Conservation (phyloP, 2,888 invertebrate genomes). For the Leucophenga montana region DNA sequence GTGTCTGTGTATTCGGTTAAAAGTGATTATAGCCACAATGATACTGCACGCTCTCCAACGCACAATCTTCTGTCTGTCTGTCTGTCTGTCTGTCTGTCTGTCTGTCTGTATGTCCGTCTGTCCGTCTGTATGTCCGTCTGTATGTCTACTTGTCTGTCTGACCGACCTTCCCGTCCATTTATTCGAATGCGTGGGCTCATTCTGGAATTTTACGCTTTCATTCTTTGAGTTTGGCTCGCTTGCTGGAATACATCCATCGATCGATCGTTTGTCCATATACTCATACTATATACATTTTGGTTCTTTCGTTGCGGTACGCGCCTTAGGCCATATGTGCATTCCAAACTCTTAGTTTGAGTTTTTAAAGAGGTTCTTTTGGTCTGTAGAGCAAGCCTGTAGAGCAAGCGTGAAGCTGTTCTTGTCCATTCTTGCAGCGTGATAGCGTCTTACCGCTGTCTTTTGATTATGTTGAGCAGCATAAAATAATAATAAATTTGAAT, state of each 20-base stretch:
- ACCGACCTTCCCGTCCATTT: conserved; percentile 17
- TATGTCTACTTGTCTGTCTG: not conserved
- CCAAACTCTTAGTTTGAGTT: conserved; percentile 37
- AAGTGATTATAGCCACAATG: conserved; percentile 11
- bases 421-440: not conserved
- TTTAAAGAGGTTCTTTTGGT: conserved; percentile 59
- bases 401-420: conserved; percentile 9
- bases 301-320: conserved; percentile 66
- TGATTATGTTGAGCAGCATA: not conserved
- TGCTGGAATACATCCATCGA: no score
- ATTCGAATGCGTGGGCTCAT: conserved; percentile 62
- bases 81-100: not conserved
- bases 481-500: conserved; percentile 65
- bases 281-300: conserved; percentile 53
- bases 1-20: conserved; percentile 2
- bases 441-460: no score
- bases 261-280: not conserved
- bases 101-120: not conserved
- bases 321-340: conserved; percentile 66
- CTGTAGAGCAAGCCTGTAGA: no score
- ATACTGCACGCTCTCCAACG: not conserved
- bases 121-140: not conserved
- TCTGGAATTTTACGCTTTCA: conserved; percentile 65
- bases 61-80: not conserved
- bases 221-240: conserved; percentile 5